Evolutionary conservation across 1,140 invertebrate species (phyloP), one percentile per base, ranked within the genome.

Genomic region (Geopemphigus sp.): DNA sequence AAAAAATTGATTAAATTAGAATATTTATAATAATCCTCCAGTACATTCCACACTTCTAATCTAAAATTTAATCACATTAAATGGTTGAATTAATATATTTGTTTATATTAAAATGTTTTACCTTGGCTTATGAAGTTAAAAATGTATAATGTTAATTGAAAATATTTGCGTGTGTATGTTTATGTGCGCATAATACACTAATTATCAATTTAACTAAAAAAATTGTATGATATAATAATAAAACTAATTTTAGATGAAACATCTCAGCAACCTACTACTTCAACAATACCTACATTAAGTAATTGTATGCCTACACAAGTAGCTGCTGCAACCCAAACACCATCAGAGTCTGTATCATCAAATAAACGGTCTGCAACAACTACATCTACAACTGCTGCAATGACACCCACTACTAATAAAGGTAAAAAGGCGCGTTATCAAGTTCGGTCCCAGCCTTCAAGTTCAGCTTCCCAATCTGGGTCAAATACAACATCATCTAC

Each of bases 241-340:
- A 50, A 47, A 72, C 19, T 26, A 47, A 61, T 45, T 39, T 47
- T 76, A 76, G 73, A 76, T 50, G 73, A 76, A 76, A 45, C 73
- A 0, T 8, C 56, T 0, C 56, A 61, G 15, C 66, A 70, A 70
- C 45, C 66, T 26, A 45, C 73, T 45, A 59, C 72, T 74, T 0
- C 56, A 61, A 22, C 32, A 76, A 17, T 76, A 76, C 56, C 73
- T 59, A 76, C 54, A 15, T 45, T 59, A 45, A 76, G 47, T 15
- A 76, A 61, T 17, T 22, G 26, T 76, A 39, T 61, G n/a, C 73
- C 73, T 29, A 76, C 56, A 1, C 73, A 76, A 76, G 73, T 76
- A 0, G 73, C 83, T 83, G 47, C 84, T 83, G 17, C 82, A 82
- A 72, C 84, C 82, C 63, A 83, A 83, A 56, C 83, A 84, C 61